Evolutionary conservation across 2,888 invertebrate genomes (phyloP).

Genomic region (Pristionchus fissidentatus): DNA sequence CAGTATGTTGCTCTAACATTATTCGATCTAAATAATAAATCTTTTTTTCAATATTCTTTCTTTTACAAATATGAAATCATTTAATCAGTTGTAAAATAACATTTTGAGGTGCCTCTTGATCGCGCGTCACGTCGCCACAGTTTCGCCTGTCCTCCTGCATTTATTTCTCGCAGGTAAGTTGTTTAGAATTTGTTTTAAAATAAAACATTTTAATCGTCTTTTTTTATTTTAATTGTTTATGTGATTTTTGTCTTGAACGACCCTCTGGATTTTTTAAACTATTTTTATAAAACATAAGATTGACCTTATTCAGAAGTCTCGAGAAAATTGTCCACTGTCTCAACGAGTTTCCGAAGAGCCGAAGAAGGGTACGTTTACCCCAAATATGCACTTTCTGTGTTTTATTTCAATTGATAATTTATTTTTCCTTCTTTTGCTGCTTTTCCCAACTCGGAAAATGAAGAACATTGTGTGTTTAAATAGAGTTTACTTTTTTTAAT

Average conservation of each 20-base stretch:
- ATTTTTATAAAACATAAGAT: neutral
- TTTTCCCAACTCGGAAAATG: too few species aligned
- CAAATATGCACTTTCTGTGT: neutral
- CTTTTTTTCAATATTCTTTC: neutral
- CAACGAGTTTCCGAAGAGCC: conserved; percentile 27
- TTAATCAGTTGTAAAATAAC: neutral
- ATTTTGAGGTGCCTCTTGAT: neutral
- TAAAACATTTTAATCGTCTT: too few species aligned
- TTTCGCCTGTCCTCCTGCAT: conserved; percentile 37
- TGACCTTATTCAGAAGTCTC: neutral
- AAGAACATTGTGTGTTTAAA: neutral
- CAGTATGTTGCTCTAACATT: too few species aligned
- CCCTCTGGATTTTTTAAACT: neutral
- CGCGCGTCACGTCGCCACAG: neutral
- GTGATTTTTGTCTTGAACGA: too few species aligned
- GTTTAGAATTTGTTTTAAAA: too few species aligned
- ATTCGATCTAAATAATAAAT: too few species aligned
- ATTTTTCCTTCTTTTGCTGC: neutral
- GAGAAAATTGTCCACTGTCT: conserved; percentile 44
- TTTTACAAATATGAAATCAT: neutral
- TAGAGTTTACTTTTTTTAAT: too few species aligned
- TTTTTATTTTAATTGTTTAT: too few species aligned
- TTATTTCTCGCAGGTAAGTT: neutral
- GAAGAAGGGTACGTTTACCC: neutral
- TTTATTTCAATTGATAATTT: neutral